Conservation (phyloP, 2,888 invertebrate species). For the Hypsopygia costalis region DNA sequence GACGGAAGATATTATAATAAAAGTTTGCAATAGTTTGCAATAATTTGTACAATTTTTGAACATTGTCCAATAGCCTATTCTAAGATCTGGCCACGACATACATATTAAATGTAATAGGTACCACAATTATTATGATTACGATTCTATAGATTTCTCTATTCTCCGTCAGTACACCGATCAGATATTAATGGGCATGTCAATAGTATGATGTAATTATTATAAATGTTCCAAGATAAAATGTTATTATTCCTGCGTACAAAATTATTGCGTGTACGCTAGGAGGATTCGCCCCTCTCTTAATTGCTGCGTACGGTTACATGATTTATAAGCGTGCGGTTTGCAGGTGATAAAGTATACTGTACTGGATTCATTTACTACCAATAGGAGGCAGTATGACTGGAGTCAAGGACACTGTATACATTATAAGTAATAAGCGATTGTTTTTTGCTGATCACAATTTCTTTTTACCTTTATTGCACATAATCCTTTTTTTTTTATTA, state of each 20-base stretch:
- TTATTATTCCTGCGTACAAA: slow-evolving; percentile 49
- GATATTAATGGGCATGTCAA: slow-evolving; percentile 70
- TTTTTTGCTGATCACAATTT: no score
- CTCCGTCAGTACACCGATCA: slow-evolving; percentile 31
- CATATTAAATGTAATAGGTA: no score
- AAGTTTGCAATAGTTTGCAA: no score
- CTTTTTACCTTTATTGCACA: not conserved
- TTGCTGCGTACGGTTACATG: slow-evolving; percentile 45
- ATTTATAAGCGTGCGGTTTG: slow-evolving; percentile 34
- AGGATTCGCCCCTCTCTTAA: slow-evolving; percentile 50
- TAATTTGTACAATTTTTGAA: no score
- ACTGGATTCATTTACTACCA: slow-evolving; percentile 39
- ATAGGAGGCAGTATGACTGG: slow-evolving; percentile 25
- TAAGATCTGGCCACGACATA: no score
- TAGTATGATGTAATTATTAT: slow-evolving; percentile 72
- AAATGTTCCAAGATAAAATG: slow-evolving; percentile 67
- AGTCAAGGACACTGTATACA: slow-evolving; percentile 1
- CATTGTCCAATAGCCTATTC: no score
- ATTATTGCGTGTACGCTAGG: slow-evolving; percentile 45
- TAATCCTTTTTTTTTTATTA: no score
- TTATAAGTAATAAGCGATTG: not conserved
- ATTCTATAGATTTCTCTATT: slow-evolving; percentile 25
- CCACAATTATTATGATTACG: slow-evolving; percentile 8
- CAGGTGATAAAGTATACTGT: slow-evolving; percentile 47
- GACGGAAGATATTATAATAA: no score